phyloP scores from a whole-genome alignment of 2,113 vertebrate species.

The Gorsachius goisagi region DNA sequence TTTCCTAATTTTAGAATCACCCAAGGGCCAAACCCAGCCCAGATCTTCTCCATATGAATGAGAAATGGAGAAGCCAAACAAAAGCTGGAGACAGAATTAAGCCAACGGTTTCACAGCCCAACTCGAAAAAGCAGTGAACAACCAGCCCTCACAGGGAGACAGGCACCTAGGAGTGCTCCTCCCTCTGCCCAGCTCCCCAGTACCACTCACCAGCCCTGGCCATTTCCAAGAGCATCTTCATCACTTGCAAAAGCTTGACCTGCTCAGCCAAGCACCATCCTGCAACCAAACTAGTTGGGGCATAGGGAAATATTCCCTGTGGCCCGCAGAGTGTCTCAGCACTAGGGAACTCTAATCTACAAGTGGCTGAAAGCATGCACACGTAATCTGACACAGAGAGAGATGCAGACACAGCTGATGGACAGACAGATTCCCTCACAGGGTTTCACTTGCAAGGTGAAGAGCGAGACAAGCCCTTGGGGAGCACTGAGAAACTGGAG shows the following conservation, averaged over 20 bases:
- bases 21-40: neutral
- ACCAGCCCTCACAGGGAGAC: neutral
- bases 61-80: neutral
- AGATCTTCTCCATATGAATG: neutral
- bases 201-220: neutral
- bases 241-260: neutral
- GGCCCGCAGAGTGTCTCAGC: neutral
- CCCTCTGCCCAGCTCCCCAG: neutral
- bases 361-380: neutral
- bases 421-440: neutral
- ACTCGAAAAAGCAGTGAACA: neutral
- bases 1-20: neutral
- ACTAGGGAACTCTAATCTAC: neutral
- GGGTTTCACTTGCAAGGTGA: neutral
- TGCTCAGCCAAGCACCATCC: neutral
- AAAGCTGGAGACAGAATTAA: neutral
- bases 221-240: neutral
- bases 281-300: neutral
- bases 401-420: neutral
- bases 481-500: conserved; percentile 9
- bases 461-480: neutral
- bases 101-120: neutral
- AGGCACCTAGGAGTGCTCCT: accelerated
- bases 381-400: accelerated
- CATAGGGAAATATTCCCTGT: neutral